Evolutionary conservation across 2,888 invertebrate species (phyloP), one percentile per base, ranked within the genome.

Genomic region (Hirudinaria manillensis): DNA sequence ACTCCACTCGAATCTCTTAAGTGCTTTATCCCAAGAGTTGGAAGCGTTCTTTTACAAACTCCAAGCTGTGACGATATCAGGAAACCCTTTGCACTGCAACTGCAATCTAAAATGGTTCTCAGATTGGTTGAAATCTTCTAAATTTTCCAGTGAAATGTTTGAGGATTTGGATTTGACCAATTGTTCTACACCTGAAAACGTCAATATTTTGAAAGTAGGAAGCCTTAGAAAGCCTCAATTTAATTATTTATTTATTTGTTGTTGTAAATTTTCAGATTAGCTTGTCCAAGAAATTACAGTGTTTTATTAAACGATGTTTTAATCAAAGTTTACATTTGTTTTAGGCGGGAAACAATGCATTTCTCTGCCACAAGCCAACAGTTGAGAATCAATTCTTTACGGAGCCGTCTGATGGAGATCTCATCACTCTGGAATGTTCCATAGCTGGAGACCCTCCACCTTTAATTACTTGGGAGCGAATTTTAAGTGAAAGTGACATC

Each of bases 31-130:
- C 1, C 56, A 29, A n/a, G 71, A 68, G 13, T n/a, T 78, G 27
- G 71, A 76, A 29, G 55, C 73, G 1, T 27, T 77, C 38, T 73
- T 79, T 36, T 75, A 75, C 24, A 56, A 75, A 16, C 65, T 79
- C 55, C 24, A 70, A 7, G 75, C 72, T 29, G 65, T 79, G 32
- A 76, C 78, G 16, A 61, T 79, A 27, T 76, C 76, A 19, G 72
- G 73, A n/a, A 79, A 79, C 67, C 77, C 77, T 10, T 75, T 78
- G 3, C 79, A 79, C 27, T 78, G 78, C 70, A 79, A 79, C 74
- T 79, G 79, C 56, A 78, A 79, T 56, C 36, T 78, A 36, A 68
- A 55, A 10, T 79, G 79, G 79, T 77, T 79, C 24, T 76, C 74
- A 24, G 70, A 77, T 61, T 78, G 77, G 78, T 24, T 78, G 38